Base-by-base conservation (phyloP, 1,140 invertebrate species). In the Eumaeus atala region DNA sequence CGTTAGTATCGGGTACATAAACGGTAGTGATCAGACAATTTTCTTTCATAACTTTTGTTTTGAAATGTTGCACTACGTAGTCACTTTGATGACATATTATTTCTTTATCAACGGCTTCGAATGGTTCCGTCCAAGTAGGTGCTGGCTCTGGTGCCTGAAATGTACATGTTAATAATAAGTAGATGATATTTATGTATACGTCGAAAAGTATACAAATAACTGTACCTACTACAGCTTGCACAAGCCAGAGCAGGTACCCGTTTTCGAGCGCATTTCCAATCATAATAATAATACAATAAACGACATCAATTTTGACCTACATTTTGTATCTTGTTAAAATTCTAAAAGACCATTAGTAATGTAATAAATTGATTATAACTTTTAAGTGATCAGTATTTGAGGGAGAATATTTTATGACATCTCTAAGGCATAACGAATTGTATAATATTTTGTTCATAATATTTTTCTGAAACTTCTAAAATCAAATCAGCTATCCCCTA, bases 141-240 rank as follows among this genome's bases (percentile, higher is more conserved):
- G 40, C 40, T 14, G 40, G 40, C 40, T 44, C 40, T 14, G 40
- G 40, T 44, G 40, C 40, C 40, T 16, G 12, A 44, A 44, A 44
- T 14, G 17, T 14, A 44, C 17, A 16, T 9, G 9, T 1, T 9
- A 44, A 5, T 16, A 9, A 16, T 16, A 44, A 44, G 17, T 16
- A 1, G 8, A 16, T 44, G 9, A 9, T 9, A 44, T n/a, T n/a
- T n/a, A n/a, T n/a, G 14, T 16, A 3, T 16, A 44, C 3, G 17
- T 14, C 12, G n/a, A 44, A 6, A 16, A 44, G 17, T 16, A 12
- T 14, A 2, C 17, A 14, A 44, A 9, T 12, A 17, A 9, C 40
- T 44, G 14, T 9, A 9, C 14, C 14, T 6, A n/a, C n/a, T n/a
- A n/a, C 14, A n/a, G 17, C 17, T 16, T 44, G 9, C 4, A 16